phyloP scores from a whole-genome alignment of 2,888 invertebrate genomes.

The Candidula unifasciata region DNA sequence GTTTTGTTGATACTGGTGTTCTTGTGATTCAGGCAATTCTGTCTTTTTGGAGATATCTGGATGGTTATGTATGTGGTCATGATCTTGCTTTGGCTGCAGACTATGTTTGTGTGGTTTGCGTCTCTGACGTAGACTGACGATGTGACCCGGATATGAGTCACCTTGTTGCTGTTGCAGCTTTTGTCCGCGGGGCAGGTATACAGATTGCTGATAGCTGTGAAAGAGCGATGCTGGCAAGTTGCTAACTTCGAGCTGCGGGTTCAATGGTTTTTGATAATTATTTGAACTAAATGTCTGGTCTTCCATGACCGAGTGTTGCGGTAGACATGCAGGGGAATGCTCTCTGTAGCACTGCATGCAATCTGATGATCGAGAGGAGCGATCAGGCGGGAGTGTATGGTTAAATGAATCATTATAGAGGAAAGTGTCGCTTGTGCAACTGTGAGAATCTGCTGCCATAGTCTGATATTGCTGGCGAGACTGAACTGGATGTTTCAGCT shows the following conservation, averaged over 20 bases:
- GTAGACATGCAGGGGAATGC: too few species aligned
- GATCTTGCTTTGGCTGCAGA: background rate
- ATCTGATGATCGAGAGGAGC: too few species aligned
- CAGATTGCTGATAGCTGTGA: background rate
- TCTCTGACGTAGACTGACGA: background rate
- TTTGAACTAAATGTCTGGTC: too few species aligned
- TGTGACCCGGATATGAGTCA: background rate
- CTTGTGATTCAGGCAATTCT: background rate
- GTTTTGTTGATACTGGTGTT: background rate
- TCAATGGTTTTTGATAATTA: too few species aligned
- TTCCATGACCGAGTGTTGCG: too few species aligned
- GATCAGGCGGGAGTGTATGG: too few species aligned
- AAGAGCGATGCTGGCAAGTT: background rate
- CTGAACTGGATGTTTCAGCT: background rate
- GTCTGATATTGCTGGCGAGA: background rate
- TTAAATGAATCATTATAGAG: too few species aligned
- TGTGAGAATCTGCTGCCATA: too few species aligned
- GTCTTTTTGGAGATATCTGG: background rate
- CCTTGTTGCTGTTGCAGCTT: background rate
- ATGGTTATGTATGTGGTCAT: too few species aligned
- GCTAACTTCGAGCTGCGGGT: too few species aligned
- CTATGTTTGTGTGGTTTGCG: background rate
- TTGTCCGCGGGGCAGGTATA: background rate
- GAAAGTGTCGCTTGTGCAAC: too few species aligned
- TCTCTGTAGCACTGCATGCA: too few species aligned